A percentile compares a stretch with the other conserved stretches of the same genome.
Evolutionary conservation across 2,888 invertebrate genomes (phyloP).

Genomic region (Flexamia atlantica): DNA sequence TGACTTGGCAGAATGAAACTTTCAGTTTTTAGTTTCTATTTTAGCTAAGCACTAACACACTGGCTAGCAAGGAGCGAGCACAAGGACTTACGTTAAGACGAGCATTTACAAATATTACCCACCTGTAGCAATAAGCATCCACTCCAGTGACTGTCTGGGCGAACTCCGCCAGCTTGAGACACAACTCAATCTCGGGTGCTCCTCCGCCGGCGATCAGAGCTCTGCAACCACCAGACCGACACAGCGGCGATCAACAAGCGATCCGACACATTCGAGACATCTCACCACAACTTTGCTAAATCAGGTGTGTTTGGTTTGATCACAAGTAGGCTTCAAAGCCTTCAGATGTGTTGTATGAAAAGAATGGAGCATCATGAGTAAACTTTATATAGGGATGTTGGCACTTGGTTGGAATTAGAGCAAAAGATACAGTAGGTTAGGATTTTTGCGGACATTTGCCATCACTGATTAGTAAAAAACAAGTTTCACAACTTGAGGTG

Average conservation of each 20-base stretch:
- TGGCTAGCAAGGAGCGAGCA: too few relatives aligned
- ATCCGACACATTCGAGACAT: not conserved
- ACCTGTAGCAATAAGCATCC: slow-evolving; percentile 93
- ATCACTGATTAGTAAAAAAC: too few relatives aligned
- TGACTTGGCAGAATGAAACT: too few relatives aligned
- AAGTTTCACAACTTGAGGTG: too few relatives aligned
- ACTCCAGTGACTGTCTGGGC: slow-evolving; percentile 93
- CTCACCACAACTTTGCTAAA: not conserved
- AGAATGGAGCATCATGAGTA: slow-evolving; percentile 32
- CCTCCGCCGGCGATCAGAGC: slow-evolving; percentile 97
- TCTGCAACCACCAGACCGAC: slow-evolving; percentile 72
- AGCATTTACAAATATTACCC: too few relatives aligned
- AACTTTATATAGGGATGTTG: too few relatives aligned
- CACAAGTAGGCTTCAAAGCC: not conserved
- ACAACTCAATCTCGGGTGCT: slow-evolving; percentile 97
- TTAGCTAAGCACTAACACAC: too few relatives aligned
- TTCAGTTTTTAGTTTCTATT: too few relatives aligned
- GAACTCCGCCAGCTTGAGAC: slow-evolving; percentile 88
- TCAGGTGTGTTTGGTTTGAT: slow-evolving; percentile 34
- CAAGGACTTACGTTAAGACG: too few relatives aligned
- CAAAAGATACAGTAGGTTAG: too few relatives aligned
- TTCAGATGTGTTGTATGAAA: slow-evolving; percentile 59
- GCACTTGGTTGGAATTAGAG: too few relatives aligned
- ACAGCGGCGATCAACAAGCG: not conserved
- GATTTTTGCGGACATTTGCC: too few relatives aligned